phyloP scores from a whole-genome alignment of 2,797 vertebrate species.

The Notoglanidium macrostoma region DNA sequence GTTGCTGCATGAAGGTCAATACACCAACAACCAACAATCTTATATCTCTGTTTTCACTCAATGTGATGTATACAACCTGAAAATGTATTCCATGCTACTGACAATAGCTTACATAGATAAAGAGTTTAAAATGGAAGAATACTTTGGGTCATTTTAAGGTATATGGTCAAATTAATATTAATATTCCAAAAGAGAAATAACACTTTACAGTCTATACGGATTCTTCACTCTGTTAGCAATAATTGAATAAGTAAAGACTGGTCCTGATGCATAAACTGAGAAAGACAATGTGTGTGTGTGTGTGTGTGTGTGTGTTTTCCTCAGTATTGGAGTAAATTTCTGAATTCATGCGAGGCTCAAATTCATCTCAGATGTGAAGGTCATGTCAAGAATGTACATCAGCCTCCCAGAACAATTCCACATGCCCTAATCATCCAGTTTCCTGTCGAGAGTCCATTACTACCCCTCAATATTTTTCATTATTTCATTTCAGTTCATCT shows the following conservation, averaged over 20 bases:
- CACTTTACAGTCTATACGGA: slow-evolving; percentile 65
- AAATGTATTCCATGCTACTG: not conserved
- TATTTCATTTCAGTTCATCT: slow-evolving; percentile 33
- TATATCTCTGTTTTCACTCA: not conserved
- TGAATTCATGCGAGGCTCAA: slow-evolving; percentile 14
- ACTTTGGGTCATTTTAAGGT: not conserved
- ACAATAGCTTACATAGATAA: not conserved
- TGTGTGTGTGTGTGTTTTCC: not conserved
- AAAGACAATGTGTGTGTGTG: not conserved
- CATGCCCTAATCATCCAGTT: not conserved
- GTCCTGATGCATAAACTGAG: slow-evolving; percentile 41
- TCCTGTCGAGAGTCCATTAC: slow-evolving; percentile 29
- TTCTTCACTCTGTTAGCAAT: slow-evolving; percentile 79
- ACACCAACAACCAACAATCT: not conserved
- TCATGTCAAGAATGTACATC: slow-evolving; percentile 3
- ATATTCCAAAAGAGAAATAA: not conserved
- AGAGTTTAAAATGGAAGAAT: not conserved
- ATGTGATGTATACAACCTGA: not conserved
- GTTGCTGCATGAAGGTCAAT: not conserved
- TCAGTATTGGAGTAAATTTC: not conserved
- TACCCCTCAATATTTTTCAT: slow-evolving; percentile 38
- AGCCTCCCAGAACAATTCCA: slow-evolving; percentile 2
- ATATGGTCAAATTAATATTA: not conserved
- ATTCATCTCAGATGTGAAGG: slow-evolving; percentile 10
- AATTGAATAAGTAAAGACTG: slow-evolving; percentile 68